Base-by-base conservation (phyloP, 2,888 invertebrate species). In the Temnothorax unifasciatus region DNA sequence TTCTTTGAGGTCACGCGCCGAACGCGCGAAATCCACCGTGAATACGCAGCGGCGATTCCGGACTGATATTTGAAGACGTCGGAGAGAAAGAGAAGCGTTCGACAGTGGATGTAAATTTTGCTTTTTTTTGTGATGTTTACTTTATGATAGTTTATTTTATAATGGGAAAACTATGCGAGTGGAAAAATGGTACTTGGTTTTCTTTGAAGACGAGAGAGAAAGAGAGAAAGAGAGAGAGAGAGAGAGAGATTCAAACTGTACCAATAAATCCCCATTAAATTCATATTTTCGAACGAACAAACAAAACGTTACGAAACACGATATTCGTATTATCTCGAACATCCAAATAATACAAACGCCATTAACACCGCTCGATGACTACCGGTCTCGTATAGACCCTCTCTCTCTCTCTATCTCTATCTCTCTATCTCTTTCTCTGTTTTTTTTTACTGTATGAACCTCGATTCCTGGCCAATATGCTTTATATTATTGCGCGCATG, bases 401-500 rank as follows among this genome's bases (percentile, higher is more conserved):
- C 13, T 50, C 25, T 68, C 47, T 38, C 15, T 13, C n/a, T 47
- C 25, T 68, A 29, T 34, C n/a, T 13, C 47, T 34, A 18, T 52
- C 52, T n/a, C 8, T 52, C 52, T n/a, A 3, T n/a, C n/a, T n/a
- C 8, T n/a, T n/a, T 8, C 8, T 15, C 18, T 44, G 6, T 21
- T 9, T 47, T 18, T 44, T 44, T 68, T 77, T 29, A 52, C 6
- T 41, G 2, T 68, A 11, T 9, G n/a, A 54, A 44, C n/a, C 41
- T 1, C 68, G 15, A 41, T 71, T 79, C 29, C 79, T 59, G 34
- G 57, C 11, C 44, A 57, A 66, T 57, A 57, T 18, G 44, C n/a
- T 69, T 18, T 13, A 44, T 21, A 68, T 71, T 71, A 71, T 79
- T 69, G 69, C 75, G 79, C 86, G 54, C 71, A 82, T 68, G 85